Evolutionary conservation across 2,113 vertebrate species (phyloP).

Genomic region (Tychaedon coryphoeus): DNA sequence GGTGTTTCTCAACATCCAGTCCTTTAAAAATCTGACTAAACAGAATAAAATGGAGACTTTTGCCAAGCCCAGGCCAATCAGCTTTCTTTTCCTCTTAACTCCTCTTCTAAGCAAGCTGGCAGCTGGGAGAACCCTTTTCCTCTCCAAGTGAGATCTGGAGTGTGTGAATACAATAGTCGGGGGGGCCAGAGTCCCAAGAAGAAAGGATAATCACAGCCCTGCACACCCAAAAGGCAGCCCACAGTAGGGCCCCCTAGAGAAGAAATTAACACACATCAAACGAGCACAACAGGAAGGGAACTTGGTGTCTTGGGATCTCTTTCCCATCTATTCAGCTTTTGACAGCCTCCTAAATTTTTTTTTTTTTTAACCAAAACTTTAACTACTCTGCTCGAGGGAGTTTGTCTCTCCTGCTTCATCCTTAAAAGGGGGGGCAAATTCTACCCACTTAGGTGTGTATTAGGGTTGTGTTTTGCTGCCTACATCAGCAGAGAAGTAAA

Average conservation of each 20-base stretch:
- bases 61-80: conserved; percentile 27
- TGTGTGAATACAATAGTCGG: not conserved
- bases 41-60: conserved; percentile 20
- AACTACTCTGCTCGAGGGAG: not conserved
- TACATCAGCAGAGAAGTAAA: not conserved
- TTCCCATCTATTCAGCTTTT: not conserved
- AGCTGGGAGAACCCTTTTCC: not conserved
- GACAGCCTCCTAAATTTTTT: not conserved
- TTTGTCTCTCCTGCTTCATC: not conserved
- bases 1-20: not conserved
- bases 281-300: not conserved
- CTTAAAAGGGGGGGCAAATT: not conserved
- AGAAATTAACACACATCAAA: not conserved
- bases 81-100: conserved; percentile 47
- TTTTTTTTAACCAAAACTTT: not conserved
- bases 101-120: conserved; percentile 19
- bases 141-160: not conserved
- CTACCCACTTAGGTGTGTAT: not conserved
- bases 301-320: not conserved
- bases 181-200: not conserved
- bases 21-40: conserved; percentile 8
- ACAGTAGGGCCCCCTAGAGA: not conserved
- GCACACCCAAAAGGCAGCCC: not conserved
- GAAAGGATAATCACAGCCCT: not conserved
- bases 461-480: not conserved